Evolutionary conservation across 2,113 vertebrate genomes (phyloP), one percentile per base, ranked within the genome.

Genomic region (Vicugna pacos): DNA sequence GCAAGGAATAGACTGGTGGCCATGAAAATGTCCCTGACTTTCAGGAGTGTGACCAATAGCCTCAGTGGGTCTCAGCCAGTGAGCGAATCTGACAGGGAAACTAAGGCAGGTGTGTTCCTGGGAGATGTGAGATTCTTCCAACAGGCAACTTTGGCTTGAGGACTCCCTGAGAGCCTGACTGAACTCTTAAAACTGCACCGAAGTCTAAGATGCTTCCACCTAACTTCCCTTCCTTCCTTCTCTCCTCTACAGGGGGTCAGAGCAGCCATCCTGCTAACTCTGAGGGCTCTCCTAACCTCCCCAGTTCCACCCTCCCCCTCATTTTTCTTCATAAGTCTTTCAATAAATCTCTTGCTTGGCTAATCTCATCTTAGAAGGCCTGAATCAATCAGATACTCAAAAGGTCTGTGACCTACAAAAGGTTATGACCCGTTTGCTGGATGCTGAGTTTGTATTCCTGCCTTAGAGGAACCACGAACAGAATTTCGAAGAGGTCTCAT

Each of bases 401-500:
- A 91, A 90, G 2, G 3, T 87, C 4, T 96, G 17, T 89, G 54
- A 93, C 32, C 65, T 83, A 67, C 54, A 64, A 89, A 91, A 67
- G 24, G 14, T 42, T 54, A 86, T 67, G 46, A 70, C 48, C 52
- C 48, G 56, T 65, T 73, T 73, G 16, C 20, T 56, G 72, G 50
- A 86, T 75, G 46, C 35, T 50, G 26, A 86, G 4, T 72, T 96
- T 93, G 30, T 13, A 85, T 67, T 76, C 14, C 42, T 89, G 26
- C n/a, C n/a, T 93, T 85, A 38, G 56, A 96, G 94, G 42, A 94
- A 95, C 58, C 14, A 94, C 64, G 60, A 96, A 90, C 22, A 89
- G 60, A 89, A 46, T 42, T 90, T 58, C 46, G 62, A 79, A 83
- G 26, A 26, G 35, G 88, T 69, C 38, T 76, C 88, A 88, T 5